Evolutionary conservation across 2,888 invertebrate species (phyloP).

Genomic region (Ochlodes sylvanus): DNA sequence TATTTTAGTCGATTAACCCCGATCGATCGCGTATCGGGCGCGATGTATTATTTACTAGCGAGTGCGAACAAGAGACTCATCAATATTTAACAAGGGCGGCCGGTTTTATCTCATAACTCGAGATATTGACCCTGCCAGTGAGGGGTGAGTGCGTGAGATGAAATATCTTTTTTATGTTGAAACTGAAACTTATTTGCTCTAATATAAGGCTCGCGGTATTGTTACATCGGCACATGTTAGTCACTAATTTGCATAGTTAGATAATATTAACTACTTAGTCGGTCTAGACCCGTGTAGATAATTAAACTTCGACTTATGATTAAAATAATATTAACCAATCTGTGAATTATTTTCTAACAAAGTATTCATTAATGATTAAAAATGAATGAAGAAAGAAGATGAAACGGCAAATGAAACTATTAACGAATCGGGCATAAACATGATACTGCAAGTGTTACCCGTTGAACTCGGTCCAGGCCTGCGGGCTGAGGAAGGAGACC

Average conservation of each 20-base stretch:
- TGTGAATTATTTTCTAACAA: no score
- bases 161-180: constrained; percentile 28
- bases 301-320: no score
- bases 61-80: constrained; percentile 26
- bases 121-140: constrained; percentile 31
- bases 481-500: constrained; percentile 68
- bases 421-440: no score
- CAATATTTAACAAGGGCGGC: constrained; percentile 37
- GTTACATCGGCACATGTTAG: no score
- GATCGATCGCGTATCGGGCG: constrained; percentile 35
- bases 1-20: constrained; percentile 32
- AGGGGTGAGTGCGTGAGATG: constrained; percentile 24
- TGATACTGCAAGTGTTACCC: constrained; percentile 55
- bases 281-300: no score
- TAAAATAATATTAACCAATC: no score
- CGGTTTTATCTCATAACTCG: constrained; percentile 38
- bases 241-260: no score
- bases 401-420: no score
- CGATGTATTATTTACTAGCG: constrained; percentile 37
- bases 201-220: background rate
- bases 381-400: no score
- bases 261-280: no score
- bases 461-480: constrained; percentile 74
- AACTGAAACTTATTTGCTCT: constrained; percentile 18
- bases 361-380: no score